Conservation (phyloP, 2,888 invertebrate species). For the Pseudococcus longispinus region DNA sequence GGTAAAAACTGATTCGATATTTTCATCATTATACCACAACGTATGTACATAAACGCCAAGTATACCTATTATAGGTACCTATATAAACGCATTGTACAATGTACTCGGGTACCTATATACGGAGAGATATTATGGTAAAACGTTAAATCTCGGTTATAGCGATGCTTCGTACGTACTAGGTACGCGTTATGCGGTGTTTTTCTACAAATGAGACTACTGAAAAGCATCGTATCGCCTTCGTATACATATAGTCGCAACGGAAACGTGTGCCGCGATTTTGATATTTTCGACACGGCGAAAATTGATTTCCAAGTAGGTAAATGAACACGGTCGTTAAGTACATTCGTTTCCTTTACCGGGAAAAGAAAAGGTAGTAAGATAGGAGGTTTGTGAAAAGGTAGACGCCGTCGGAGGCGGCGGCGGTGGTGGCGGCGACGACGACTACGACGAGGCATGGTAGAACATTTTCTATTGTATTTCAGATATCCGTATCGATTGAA, state of each 20-base stretch:
- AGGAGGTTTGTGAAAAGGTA: slow-evolving; percentile 50
- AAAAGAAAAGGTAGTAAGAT: slow-evolving; percentile 44
- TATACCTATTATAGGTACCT: not conserved
- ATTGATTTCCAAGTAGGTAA: slow-evolving; percentile 42
- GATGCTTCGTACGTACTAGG: not conserved
- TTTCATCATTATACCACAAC: not conserved
- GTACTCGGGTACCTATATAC: not conserved
- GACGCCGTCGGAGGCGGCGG: not conserved
- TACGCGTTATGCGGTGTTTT: slow-evolving; percentile 27
- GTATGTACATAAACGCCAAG: not conserved
- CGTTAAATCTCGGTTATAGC: not conserved
- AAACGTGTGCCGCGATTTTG: slow-evolving; percentile 39
- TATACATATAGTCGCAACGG: slow-evolving; percentile 11
- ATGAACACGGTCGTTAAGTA: slow-evolving; percentile 46
- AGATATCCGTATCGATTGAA: slow-evolving; percentile 57
- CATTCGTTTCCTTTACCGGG: slow-evolving; percentile 48
- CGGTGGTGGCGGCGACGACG: no score
- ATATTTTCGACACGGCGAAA: slow-evolving; percentile 31
- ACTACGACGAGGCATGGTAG: slow-evolving; percentile 50
- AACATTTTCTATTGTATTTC: slow-evolving; percentile 56
- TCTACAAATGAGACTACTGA: slow-evolving; percentile 11
- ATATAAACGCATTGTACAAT: not conserved
- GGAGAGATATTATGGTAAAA: not conserved
- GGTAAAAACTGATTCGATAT: slow-evolving; percentile 7
- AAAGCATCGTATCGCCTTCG: not conserved